Conservation (phyloP, 2,113 vertebrate species). For the Pseudopodoces humilis region DNA sequence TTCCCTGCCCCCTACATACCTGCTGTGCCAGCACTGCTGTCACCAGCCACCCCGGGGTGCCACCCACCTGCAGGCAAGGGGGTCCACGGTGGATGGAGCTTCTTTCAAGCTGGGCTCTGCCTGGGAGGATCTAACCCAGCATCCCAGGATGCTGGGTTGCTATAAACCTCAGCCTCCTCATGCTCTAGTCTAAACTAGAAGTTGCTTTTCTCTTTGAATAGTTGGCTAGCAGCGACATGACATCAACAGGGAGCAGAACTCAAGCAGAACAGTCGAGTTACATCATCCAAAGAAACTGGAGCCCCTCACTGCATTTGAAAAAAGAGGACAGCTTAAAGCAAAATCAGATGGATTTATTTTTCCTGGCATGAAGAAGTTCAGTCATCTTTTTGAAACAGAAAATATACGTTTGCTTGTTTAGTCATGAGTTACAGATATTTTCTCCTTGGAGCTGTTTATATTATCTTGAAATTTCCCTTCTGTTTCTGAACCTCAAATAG, state of each 20-base stretch:
- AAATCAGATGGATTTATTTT: constrained; percentile 62
- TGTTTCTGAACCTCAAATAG: constrained; percentile 31
- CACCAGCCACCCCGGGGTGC: not conserved
- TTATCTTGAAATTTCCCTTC: constrained; percentile 25
- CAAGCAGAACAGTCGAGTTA: constrained; percentile 52
- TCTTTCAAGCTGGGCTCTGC: not conserved
- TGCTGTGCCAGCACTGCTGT: not conserved
- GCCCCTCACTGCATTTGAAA: constrained; percentile 2
- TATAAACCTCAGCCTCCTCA: constrained; percentile 3
- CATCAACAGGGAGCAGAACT: constrained; percentile 51
- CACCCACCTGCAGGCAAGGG: not conserved
- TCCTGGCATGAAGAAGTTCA: constrained; percentile 31
- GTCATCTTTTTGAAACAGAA: constrained; percentile 48
- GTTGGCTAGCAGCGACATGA: constrained; percentile 24
- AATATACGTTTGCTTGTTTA: constrained; percentile 34
- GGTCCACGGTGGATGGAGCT: rapidly evolving
- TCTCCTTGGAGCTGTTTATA: constrained; percentile 20
- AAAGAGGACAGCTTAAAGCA: constrained; percentile 44
- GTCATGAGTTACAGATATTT: constrained; percentile 35
- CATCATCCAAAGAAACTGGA: constrained; percentile 43
- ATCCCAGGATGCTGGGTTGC: not conserved
- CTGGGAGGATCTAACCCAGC: not conserved
- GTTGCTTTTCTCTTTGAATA: constrained; percentile 42
- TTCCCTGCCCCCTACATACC: not conserved
- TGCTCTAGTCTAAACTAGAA: constrained; percentile 35